These are phyloP conservation scores for Dasypus novemcinctus DNA, from an alignment of 2,113 vertebrate genomes.

Conservation along the genomic window DNA sequence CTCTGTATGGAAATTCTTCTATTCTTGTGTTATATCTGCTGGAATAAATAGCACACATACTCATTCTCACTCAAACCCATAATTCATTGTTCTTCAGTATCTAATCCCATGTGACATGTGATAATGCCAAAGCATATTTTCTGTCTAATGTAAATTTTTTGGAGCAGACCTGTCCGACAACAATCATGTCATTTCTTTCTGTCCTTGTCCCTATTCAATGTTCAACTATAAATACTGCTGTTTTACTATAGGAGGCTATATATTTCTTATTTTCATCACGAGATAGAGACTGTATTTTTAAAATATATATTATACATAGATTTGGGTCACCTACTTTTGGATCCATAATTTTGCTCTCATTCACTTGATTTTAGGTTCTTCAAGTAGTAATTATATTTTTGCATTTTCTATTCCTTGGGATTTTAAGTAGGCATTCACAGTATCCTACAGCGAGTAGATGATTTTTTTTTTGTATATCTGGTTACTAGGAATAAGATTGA, in stretches of 20 bases:
- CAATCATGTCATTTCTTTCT: not conserved
- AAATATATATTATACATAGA: not conserved
- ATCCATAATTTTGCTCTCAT: not conserved
- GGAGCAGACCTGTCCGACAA: not conserved
- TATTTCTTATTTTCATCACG: not conserved
- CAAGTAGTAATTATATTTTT: not conserved
- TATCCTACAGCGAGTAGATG: not conserved
- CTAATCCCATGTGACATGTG: not conserved
- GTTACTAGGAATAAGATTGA: not conserved
- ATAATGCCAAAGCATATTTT: slow-evolving; percentile 13
- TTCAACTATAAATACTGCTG: not conserved
- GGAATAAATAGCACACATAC: not conserved
- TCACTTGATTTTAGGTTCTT: not conserved
- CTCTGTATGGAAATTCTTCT: slow-evolving; percentile 7
- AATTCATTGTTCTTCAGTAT: not conserved
- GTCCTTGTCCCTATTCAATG: not conserved
- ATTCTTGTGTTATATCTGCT: not conserved
- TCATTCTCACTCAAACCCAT: not conserved
- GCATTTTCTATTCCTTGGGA: not conserved
- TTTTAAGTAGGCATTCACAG: not conserved
- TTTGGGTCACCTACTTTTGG: not conserved
- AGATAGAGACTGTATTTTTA: not conserved
- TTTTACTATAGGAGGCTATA: not conserved
- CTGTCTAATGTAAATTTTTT: not conserved
- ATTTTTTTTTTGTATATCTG: not conserved